Evolutionary conservation across 2,888 invertebrate genomes (phyloP).

Genomic region (Cheilosia variabilis): DNA sequence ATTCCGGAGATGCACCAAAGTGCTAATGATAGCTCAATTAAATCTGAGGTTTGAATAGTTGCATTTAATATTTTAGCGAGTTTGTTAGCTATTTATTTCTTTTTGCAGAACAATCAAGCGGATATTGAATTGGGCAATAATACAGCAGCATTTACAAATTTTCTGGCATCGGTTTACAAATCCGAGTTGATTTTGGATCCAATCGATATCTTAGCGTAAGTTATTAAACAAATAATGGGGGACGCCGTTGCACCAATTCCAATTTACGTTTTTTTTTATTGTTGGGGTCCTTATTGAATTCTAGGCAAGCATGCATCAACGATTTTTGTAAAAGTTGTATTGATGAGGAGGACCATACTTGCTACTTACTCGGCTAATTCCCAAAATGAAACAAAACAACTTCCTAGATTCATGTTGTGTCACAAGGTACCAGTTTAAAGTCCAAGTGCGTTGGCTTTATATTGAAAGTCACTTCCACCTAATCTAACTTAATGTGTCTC

Average conservation of each 20-base stretch:
- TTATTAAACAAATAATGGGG: slow-evolving; percentile 39
- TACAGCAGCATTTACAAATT: slow-evolving; percentile 83
- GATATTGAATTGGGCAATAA: slow-evolving; percentile 81
- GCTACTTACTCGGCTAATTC: no score
- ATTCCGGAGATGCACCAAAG: slow-evolving; percentile 78
- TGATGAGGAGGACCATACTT: no score
- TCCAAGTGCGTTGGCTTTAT: no score
- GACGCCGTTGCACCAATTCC: background rate
- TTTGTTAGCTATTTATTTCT: background rate
- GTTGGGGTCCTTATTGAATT: no score
- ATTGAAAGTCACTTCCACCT: no score
- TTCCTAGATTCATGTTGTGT: no score
- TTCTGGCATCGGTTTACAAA: slow-evolving; percentile 83
- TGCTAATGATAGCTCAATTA: slow-evolving; percentile 32
- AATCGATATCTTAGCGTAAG: slow-evolving; percentile 85
- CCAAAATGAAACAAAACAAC: no score
- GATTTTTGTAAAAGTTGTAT: no score
- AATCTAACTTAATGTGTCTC: no score
- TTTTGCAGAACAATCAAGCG: slow-evolving; percentile 62
- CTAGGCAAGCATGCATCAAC: no score
- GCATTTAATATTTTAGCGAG: background rate
- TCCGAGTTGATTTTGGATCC: slow-evolving; percentile 84
- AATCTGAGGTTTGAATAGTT: slow-evolving; percentile 39
- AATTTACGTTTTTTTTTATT: no score
- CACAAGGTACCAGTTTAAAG: no score